Conservation (phyloP, 2,797 vertebrate species). For the Malurus splendens region DNA sequence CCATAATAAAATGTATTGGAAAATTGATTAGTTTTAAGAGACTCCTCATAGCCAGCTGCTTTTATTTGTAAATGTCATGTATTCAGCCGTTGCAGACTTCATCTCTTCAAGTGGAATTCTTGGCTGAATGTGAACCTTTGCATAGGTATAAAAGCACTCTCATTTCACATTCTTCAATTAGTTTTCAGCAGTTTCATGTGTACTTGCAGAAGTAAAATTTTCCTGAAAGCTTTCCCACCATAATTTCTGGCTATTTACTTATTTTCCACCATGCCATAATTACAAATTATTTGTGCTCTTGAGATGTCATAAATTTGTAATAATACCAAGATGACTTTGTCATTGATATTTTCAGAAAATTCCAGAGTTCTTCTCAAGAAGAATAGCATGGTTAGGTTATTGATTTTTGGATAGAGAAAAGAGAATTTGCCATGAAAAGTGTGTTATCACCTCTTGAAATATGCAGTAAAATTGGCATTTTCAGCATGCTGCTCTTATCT, state of each 20-base stretch:
- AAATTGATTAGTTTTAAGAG: slow-evolving; percentile 66
- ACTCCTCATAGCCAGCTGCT: slow-evolving; percentile 59
- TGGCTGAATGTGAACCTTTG: slow-evolving; percentile 29
- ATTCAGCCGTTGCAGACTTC: slow-evolving; percentile 32
- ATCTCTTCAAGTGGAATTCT: slow-evolving; percentile 30
- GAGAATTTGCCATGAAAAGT: slow-evolving; percentile 61
- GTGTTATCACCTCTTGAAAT: slow-evolving; percentile 66
- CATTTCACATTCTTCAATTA: slow-evolving; percentile 36
- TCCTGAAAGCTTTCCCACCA: slow-evolving; percentile 16
- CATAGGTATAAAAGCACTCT: slow-evolving; percentile 28
- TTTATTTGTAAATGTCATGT: slow-evolving; percentile 71
- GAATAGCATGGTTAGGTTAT: slow-evolving; percentile 18
- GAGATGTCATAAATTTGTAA: slow-evolving; percentile 26
- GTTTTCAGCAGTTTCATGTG: neutral
- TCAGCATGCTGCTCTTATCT: slow-evolving; percentile 75
- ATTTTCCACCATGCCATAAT: slow-evolving; percentile 22
- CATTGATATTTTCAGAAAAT: slow-evolving; percentile 62
- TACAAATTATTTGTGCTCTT: slow-evolving; percentile 35
- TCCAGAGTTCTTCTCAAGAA: neutral
- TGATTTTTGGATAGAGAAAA: slow-evolving; percentile 45
- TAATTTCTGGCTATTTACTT: slow-evolving; percentile 24
- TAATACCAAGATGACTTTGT: slow-evolving; percentile 12
- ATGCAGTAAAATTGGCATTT: slow-evolving; percentile 70
- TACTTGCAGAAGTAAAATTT: slow-evolving; percentile 6
- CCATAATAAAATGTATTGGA: slow-evolving; percentile 66